These are phyloP conservation scores for Nesidiocoris tenuis DNA, from an alignment of 2,888 invertebrate genomes.

Conservation along the genomic window DNA sequence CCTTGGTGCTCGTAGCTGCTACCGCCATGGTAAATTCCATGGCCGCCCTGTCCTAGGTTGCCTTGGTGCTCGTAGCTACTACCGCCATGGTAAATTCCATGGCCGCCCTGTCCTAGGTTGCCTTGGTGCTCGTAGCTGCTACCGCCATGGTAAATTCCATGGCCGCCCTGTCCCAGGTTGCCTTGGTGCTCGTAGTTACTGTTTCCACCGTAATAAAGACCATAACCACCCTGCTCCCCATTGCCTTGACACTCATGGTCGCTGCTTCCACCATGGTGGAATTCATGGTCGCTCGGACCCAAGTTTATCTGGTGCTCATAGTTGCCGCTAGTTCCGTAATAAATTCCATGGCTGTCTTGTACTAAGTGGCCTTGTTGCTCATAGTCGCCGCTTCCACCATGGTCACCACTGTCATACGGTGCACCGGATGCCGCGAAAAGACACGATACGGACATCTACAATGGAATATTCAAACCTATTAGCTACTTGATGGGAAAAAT, in stretches of 20 bases:
- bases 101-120: not conserved
- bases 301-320: not conserved
- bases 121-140: not conserved
- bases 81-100: not conserved
- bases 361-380: not conserved
- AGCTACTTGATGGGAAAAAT: too few species aligned
- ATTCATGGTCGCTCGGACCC: not conserved
- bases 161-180: too few species aligned
- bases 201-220: not conserved
- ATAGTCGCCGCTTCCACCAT: not conserved
- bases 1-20: too few species aligned
- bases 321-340: not conserved
- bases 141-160: not conserved
- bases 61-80: not conserved
- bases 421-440: too few species aligned
- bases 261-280: not conserved
- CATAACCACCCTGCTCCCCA: too few species aligned
- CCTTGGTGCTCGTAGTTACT: not conserved
- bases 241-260: not conserved
- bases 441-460: too few species aligned
- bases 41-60: not conserved
- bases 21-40: not conserved
- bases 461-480: too few species aligned
- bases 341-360: not conserved
- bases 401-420: too few species aligned